Base-by-base conservation (phyloP, 2,888 invertebrate species). In the Microplitis deprimator region DNA sequence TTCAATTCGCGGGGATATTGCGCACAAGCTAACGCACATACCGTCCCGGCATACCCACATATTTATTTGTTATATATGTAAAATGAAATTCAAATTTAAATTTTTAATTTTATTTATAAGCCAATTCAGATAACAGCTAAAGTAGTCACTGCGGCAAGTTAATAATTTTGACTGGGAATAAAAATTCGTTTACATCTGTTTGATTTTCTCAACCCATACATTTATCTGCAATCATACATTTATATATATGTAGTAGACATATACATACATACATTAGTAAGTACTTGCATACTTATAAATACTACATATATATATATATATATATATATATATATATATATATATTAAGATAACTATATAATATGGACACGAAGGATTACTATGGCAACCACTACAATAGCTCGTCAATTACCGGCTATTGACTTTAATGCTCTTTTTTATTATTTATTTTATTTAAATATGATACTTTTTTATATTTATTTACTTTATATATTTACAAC, bases 21-120 rank as follows among this genome's bases (percentile, higher is more conserved):
- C 80, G 79, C 79, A 75, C 68, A 71, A 75, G 76, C 40, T 62
- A 77, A 81, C 79, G 79, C 81, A 79, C 82, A 76, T 83, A 83
- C 83, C 83, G 72, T 83, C 81, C 74, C 82, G 82, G 81, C 83
- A 83, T 75, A 82, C 82, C 82, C 81, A 83, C 83, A 83, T 83
- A 73, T 78, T 68, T 64, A 69, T 29, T 13, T 50, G 8, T n/a
- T 73, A 13, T 59, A 50, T 50, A 68, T 39, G 29, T 29, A 29
- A 29, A 10, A 20, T 50, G 41, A 40, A 40, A 7, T 39, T 41
- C 5, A 40, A 6, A 40, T 38, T 38, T 29, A 8, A 72, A 61
- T 38, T n/a, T 61, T 6, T 50, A 13, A 13, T 13, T 50, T 8
- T 8, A 8, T 50, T 4, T 13, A 50, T 13, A 50, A 50, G 13